Base-by-base conservation (phyloP, 2,888 invertebrate species). In the Emmelina monodactyla region DNA sequence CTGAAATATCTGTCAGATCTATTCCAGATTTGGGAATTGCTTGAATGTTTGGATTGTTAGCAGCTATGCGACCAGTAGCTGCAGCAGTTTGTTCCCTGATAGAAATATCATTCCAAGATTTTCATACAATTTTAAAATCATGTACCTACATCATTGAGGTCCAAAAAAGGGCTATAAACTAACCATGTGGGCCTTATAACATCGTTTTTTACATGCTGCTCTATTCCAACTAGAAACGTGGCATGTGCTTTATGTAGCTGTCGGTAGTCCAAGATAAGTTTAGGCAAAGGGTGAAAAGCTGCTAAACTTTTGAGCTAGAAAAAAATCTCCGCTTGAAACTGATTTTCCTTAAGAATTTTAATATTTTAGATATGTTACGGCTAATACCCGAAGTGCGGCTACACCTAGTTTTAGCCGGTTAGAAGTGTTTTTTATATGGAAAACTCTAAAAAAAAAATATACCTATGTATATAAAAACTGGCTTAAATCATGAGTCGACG, bases 41-140 rank as follows among this genome's bases (percentile, higher is more conserved):
- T 46, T 82, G 82, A 38, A 82, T 46, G 46, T 82, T 82, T 0
- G 82, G 82, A 37, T 66, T 70, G 50, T 55, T 70, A 11, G 62
- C 71, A 0, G 73, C 71, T 12, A 82, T 66, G 16, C 82, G 67
- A 0, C 82, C 82, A 0, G 82, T 82, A 1, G 71, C 75, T 1
- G 81, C 68, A 2, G 79, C 70, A 2, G 55, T 68, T 46, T 81
- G 81, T 6, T 65, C 70, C 82, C 82, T 82, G 29, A 12, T n/a
- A n/a, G n/a, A n/a, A n/a, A n/a, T n/a, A n/a, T n/a, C n/a, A n/a
- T n/a, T n/a, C n/a, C n/a, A n/a, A n/a, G n/a, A n/a, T n/a, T n/a
- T n/a, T n/a, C n/a, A n/a, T n/a, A n/a, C n/a, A 19, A n/a, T 11
- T 11, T 4, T 28, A 28, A 28, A 6, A 9, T 28, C n/a, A 28